phyloP scores from a whole-genome alignment of 2,797 vertebrate species.

The Cossypha polioptera region DNA sequence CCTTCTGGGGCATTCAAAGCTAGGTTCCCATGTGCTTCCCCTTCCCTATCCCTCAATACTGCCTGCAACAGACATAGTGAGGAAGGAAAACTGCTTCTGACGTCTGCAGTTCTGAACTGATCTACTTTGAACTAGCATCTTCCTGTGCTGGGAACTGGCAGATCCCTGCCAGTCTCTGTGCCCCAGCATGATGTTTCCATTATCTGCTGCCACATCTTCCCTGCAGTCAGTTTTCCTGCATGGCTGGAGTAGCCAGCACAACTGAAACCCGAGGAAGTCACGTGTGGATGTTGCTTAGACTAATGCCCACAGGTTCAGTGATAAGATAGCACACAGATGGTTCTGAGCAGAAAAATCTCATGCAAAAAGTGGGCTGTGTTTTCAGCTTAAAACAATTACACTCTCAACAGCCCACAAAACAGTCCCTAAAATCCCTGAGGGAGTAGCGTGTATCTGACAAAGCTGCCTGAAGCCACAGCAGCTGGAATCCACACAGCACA shows the following conservation, averaged over 20 bases:
- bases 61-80: neutral
- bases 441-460: neutral
- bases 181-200: neutral
- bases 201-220: neutral
- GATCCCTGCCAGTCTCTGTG: neutral
- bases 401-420: neutral
- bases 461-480: slow-evolving; percentile 8
- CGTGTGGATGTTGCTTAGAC: accelerated
- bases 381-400: neutral
- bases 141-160: neutral
- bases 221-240: neutral
- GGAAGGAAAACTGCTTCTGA: neutral
- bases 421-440: neutral
- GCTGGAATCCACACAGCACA: slow-evolving; percentile 12
- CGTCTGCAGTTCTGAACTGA: neutral
- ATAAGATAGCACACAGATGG: neutral
- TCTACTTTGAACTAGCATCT: neutral
- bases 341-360: neutral
- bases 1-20: neutral
- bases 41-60: neutral
- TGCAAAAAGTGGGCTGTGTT: neutral
- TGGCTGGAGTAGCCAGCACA: neutral
- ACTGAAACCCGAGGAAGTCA: neutral
- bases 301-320: neutral
- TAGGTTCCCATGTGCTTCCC: neutral